Evolutionary conservation across 2,113 vertebrate species (phyloP), one percentile per base, ranked within the genome.

Genomic region (Heterochromis multidens): DNA sequence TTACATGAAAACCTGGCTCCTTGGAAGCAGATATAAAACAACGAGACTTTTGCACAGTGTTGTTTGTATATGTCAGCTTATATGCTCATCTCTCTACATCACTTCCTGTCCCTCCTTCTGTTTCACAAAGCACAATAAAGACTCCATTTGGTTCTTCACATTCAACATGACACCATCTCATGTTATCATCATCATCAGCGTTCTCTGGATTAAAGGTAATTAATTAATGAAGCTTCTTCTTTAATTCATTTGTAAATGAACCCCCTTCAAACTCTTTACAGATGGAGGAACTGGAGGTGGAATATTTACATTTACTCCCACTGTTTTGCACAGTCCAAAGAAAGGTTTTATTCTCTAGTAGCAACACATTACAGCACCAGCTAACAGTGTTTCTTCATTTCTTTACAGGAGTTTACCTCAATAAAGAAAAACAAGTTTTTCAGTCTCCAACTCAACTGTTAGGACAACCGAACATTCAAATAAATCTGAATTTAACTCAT

Each of bases 401-500:
- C 23, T 77, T 77, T 7, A 35, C 77, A 72, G 83, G 56, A 9
- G 77, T 72, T 72, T 35, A 62, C 23, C 77, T 58, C 0, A 37
- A 4, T 25, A 54, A 80, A 52, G 27, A 80, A 17, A 33, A 63
- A 3, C 40, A 54, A 0, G 46, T 80, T 33, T 80, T 35, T 80
- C 78, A 80, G 60, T 54, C 59, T 54, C 78, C 78, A 54, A 0
- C 27, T 33, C 27, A 63, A 16, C 4, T 87, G 5, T 3, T 93
- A 1, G 13, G 5, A 21, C 33, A 89, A 52, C 27, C 35, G 4
- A 52, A 46, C 1, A 0, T 4, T 5, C 21, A 21, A 21, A 60
- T 86, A 31, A 77, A 78, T 1, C 54, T 95, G 60, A 81, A 4
- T 11, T 84, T 92, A 2, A 46, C 3, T 4, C 88, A 93, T 40